These are phyloP conservation scores for Sarcophaga carnaria DNA, from an alignment of 2,888 invertebrate species.

Conservation along the genomic window DNA sequence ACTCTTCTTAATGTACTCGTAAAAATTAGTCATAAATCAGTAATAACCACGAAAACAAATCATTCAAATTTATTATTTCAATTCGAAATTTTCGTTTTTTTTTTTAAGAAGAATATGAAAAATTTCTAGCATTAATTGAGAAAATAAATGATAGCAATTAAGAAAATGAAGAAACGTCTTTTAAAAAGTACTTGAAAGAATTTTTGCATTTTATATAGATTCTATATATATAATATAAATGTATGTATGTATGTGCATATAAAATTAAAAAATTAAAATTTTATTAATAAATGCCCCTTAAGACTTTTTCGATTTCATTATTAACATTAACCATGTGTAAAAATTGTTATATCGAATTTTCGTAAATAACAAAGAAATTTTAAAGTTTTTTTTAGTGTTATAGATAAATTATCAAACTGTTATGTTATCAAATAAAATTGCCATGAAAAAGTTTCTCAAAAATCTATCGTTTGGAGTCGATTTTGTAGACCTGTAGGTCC, in stretches of 20 bases:
- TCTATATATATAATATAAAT: not conserved
- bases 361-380: too few species aligned
- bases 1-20: not conserved
- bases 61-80: slow-evolving; percentile 7
- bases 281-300: not conserved
- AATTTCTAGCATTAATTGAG: not conserved
- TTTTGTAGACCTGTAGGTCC: too few species aligned
- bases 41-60: not conserved
- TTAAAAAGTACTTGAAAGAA: not conserved
- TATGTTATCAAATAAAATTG: too few species aligned
- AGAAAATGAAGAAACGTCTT: not conserved
- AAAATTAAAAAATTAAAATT: not conserved
- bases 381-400: too few species aligned
- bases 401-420: too few species aligned
- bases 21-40: slow-evolving; percentile 16
- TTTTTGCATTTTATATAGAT: not conserved
- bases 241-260: not conserved
- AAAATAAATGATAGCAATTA: not conserved
- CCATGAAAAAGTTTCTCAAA: too few species aligned
- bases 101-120: not conserved
- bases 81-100: not conserved
- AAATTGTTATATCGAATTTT: too few species aligned
- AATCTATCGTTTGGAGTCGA: too few species aligned
- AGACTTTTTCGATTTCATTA: too few species aligned
- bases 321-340: too few species aligned